A percentile compares a stretch with the other conserved stretches of the same genome.
Conservation (phyloP, 2,888 invertebrate genomes). For the Dryobota labecula region DNA sequence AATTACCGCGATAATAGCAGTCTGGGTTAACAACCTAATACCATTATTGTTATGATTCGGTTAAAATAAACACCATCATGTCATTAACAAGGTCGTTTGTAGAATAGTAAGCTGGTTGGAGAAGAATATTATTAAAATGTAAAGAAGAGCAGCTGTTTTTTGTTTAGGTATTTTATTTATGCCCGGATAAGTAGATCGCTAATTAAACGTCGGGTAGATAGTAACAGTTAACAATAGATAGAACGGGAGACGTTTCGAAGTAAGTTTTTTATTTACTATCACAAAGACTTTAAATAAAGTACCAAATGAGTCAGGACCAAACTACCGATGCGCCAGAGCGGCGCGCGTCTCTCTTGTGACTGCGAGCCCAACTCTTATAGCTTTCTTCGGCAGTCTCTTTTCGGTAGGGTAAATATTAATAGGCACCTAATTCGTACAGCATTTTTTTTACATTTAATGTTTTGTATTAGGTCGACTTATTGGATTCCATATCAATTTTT, state of each 20-base stretch:
- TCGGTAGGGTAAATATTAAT: neutral
- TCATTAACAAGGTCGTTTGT: conserved; percentile 42
- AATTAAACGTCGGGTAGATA: neutral
- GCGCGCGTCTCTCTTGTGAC: neutral
- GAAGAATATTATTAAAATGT: neutral
- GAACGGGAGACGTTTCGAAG: neutral
- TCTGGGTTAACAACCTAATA: conserved; percentile 37
- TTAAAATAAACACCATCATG: conserved; percentile 37
- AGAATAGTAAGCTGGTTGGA: conserved; percentile 3
- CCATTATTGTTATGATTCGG: conserved; percentile 33
- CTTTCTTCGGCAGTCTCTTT: conserved; percentile 2
- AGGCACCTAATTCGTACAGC: neutral
- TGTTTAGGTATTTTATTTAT: neutral
- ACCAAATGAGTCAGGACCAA: neutral
- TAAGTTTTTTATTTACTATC: conserved; percentile 4
- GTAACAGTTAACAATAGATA: neutral
- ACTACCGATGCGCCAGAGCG: neutral
- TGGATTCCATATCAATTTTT: neutral
- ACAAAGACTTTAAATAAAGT: neutral
- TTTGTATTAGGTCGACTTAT: neutral
- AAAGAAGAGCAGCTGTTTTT: neutral
- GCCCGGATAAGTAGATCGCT: neutral
- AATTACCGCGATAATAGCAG: neutral
- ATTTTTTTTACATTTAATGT: neutral
- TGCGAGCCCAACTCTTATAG: too few relatives aligned